phyloP scores from a whole-genome alignment of 2,113 vertebrate genomes.

The Engystomops pustulosus region DNA sequence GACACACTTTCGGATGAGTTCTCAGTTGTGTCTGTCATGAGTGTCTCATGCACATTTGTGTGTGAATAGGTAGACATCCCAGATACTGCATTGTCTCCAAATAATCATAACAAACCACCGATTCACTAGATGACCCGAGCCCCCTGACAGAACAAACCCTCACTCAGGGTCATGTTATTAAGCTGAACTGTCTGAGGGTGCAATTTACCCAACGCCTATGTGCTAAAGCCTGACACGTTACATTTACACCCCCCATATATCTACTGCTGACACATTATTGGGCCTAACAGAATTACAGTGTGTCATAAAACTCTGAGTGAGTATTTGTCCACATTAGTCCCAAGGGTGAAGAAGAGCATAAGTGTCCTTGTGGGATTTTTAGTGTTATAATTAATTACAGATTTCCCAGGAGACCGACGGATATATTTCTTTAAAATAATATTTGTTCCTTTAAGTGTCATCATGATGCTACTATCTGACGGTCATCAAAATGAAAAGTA shows the following conservation, averaged over 20 bases:
- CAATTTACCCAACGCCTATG: conserved; percentile 29
- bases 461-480: neutral
- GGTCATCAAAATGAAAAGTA: neutral
- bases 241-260: conserved; percentile 50
- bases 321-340: conserved; percentile 55
- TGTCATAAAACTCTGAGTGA: conserved; percentile 56
- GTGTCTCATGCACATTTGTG: neutral
- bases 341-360: conserved; percentile 25
- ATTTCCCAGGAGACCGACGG: neutral
- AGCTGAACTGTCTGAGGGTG: conserved; percentile 24
- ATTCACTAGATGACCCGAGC: conserved; percentile 7
- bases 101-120: conserved; percentile 26
- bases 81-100: conserved; percentile 14
- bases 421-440: conserved; percentile 9
- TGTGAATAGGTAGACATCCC: neutral
- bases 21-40: conserved; percentile 7
- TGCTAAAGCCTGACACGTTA: conserved; percentile 30
- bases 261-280: conserved; percentile 52
- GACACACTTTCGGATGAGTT: neutral
- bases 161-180: conserved; percentile 48
- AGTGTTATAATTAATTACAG: conserved; percentile 40
- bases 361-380: conserved; percentile 44
- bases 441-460: neutral
- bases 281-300: conserved; percentile 51
- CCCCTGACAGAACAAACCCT: neutral